A percentile compares a stretch with the other conserved stretches of the same genome.
These are phyloP conservation scores for Toxonevra muliebris DNA, from an alignment of 2,888 invertebrate species.

Conservation along the genomic window DNA sequence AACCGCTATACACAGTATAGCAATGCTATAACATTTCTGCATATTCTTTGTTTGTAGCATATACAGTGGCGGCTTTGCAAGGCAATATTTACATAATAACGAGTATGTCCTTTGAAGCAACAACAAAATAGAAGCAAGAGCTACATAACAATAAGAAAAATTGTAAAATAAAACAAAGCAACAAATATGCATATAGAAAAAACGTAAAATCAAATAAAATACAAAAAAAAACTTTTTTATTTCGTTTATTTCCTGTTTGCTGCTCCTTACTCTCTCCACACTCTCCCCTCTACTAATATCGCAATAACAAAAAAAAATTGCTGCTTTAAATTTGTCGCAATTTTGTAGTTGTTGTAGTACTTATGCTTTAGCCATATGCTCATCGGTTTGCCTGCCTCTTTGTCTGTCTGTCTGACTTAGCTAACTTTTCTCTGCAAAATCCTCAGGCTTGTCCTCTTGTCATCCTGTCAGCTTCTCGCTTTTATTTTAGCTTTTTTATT, in stretches of 20 bases:
- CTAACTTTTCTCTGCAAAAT: slow-evolving; percentile 19
- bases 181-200: not conserved
- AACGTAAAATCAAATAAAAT: not conserved
- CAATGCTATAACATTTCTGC: not conserved
- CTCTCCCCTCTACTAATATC: too few relatives aligned
- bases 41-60: slow-evolving; percentile 16
- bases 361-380: not conserved
- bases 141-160: not conserved
- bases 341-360: too few relatives aligned
- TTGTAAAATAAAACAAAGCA: not conserved
- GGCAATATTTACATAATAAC: slow-evolving; percentile 38
- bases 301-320: too few relatives aligned
- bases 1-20: slow-evolving; percentile 19
- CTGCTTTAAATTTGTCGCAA: too few relatives aligned
- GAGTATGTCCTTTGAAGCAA: slow-evolving; percentile 31
- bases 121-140: slow-evolving; percentile 19
- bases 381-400: not conserved
- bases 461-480: slow-evolving; percentile 34
- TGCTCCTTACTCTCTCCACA: too few relatives aligned
- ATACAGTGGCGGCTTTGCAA: slow-evolving; percentile 18
- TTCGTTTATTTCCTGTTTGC: too few relatives aligned
- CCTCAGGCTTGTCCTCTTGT: slow-evolving; percentile 31
- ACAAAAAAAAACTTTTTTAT: slow-evolving; percentile 1
- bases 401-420: slow-evolving; percentile 12
- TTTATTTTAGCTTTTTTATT: not conserved